Percentiles rank a stretch among this genome's conserved stretches.
These are phyloP conservation scores for Bungarus multicinctus DNA, from an alignment of 2,113 vertebrate species.

Conservation along the genomic window DNA sequence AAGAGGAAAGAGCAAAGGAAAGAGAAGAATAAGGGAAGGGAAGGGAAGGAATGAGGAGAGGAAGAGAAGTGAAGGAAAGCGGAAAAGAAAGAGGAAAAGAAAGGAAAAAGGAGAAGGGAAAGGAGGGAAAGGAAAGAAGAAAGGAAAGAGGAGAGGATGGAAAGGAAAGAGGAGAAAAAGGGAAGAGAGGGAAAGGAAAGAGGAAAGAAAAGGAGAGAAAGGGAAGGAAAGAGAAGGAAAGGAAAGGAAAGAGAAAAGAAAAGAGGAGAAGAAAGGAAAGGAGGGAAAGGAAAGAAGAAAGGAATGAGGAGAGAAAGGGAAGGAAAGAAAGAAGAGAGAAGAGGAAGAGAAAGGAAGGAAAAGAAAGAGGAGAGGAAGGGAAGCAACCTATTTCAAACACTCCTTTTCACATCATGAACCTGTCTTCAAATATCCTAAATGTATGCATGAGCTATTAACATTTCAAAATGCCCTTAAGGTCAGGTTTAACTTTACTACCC, in stretches of 20 bases:
- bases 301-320: background rate
- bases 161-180: too few relatives aligned
- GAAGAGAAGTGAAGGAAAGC: too few relatives aligned
- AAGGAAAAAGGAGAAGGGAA: too few relatives aligned
- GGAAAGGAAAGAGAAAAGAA: too few relatives aligned
- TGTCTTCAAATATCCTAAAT: constrained; percentile 49
- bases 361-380: background rate
- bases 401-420: constrained; percentile 49
- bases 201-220: background rate
- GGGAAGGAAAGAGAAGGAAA: background rate
- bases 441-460: constrained; percentile 43
- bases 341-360: too few relatives aligned
- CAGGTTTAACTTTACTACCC: constrained; percentile 59
- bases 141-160: background rate
- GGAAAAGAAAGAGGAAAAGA: too few relatives aligned
- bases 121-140: background rate
- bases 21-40: too few relatives aligned
- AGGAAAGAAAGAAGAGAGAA: too few relatives aligned
- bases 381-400: constrained; percentile 30
- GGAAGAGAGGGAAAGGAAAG: too few relatives aligned
- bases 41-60: too few relatives aligned
- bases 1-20: too few relatives aligned
- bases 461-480: constrained; percentile 46
- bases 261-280: too few relatives aligned
- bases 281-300: background rate